phyloP scores from a whole-genome alignment of 2,888 invertebrate species.

The Linnaemya vulpina region DNA sequence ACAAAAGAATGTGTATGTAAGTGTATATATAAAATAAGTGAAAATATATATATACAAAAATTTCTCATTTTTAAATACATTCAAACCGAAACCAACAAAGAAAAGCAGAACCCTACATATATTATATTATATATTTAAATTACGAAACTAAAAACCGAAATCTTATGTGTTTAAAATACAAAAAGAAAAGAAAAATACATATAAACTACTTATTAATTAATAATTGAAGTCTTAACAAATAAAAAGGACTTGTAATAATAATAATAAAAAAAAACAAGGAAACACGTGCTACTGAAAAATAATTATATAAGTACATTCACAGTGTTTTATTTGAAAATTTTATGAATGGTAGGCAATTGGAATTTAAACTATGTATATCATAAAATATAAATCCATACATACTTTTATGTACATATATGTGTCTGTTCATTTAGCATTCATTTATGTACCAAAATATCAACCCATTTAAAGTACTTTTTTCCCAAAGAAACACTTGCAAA shows the following conservation, averaged over 20 bases:
- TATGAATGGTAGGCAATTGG: neutral
- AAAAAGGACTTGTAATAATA: constrained; percentile 59
- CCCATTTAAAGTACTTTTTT: too few species aligned
- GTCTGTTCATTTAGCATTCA: too few species aligned
- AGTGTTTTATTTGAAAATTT: constrained; percentile 48
- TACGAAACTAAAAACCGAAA: constrained; percentile 64
- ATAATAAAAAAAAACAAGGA: constrained; percentile 51
- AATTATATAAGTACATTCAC: neutral
- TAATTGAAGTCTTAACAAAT: constrained; percentile 45
- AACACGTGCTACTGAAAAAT: constrained; percentile 62
- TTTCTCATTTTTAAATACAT: constrained; percentile 55
- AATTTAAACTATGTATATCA: neutral
- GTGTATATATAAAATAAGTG: constrained; percentile 30
- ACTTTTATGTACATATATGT: too few species aligned
- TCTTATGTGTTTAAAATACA: constrained; percentile 64
- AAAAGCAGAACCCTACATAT: constrained; percentile 58
- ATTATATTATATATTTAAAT: constrained; percentile 67
- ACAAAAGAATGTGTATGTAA: constrained; percentile 13
- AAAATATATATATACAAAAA: constrained; percentile 40
- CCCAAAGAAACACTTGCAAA: too few species aligned
- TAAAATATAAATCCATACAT: too few species aligned
- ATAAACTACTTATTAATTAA: constrained; percentile 51
- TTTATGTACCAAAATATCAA: too few species aligned
- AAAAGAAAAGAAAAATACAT: constrained; percentile 34
- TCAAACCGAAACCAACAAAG: constrained; percentile 53